A percentile compares a stretch with the other conserved stretches of the same genome.
Conservation (phyloP, 1,140 invertebrate genomes). For the Drosophila pachea region DNA sequence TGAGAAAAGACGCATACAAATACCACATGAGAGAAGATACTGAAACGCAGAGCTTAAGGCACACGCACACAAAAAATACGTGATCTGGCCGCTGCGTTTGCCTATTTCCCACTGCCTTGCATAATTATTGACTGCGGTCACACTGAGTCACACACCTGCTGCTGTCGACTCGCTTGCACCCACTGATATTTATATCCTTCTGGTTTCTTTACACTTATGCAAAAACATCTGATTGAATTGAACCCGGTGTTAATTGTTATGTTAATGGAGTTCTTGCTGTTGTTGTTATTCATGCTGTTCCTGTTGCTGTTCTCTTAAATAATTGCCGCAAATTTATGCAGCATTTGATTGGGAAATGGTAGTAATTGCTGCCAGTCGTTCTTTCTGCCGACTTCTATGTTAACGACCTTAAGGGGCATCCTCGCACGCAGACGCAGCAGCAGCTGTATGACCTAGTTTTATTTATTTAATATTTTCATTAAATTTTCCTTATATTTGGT, state of each 20-base stretch:
- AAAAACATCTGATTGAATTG: constrained; percentile 50
- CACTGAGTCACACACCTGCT: constrained; percentile 42
- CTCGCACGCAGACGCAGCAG: constrained; percentile 2
- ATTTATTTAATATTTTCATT: background rate
- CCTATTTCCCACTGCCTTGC: constrained; percentile 37
- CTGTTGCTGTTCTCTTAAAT: constrained; percentile 32
- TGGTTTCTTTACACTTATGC: constrained; percentile 2
- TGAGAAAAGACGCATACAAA: background rate
- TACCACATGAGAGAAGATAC: background rate
- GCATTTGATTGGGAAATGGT: constrained; percentile 58
- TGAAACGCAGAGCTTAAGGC: background rate
- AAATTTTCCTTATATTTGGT: background rate
- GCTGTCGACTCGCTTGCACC: constrained; percentile 8
- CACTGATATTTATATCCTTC: constrained; percentile 1
- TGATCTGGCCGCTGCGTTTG: constrained; percentile 1
- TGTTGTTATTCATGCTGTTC: constrained; percentile 10
- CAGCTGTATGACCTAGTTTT: constrained; percentile 29
- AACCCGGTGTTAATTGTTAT: constrained; percentile 64
- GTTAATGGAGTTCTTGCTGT: constrained; percentile 25
- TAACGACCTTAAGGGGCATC: constrained; percentile 28
- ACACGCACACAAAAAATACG: background rate
- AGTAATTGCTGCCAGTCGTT: constrained; percentile 22
- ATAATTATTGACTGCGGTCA: constrained; percentile 39
- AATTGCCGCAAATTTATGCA: constrained; percentile 66
- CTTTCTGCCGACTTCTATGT: constrained; percentile 8